Base-by-base conservation (phyloP, 2,797 vertebrate species). In the Sebastes itinus region DNA sequence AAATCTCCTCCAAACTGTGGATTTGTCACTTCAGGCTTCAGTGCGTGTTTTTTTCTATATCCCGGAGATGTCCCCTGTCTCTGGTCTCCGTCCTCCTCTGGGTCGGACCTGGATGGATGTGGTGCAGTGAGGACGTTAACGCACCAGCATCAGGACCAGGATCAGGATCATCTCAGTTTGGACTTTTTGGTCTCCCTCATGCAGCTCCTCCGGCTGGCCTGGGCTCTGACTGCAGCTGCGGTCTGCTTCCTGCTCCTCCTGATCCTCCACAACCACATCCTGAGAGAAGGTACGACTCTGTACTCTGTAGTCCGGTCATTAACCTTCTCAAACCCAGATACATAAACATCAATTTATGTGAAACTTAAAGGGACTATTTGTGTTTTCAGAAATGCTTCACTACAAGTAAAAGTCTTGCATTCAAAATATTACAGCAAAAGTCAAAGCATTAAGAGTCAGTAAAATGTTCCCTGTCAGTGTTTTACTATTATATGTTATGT, bases 151-250 rank as follows among this genome's bases (percentile, higher is more conserved):
- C 35, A 38, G 35, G 35, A 38, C 35, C 35, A 38, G 35, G 35
- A 38, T 38, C 35, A 38, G 91, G 95, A 95, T 94, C 89, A 92
- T 94, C 67, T 14, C 58, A 63, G 22, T 77, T 92, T 91, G 94
- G 95, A 95, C 94, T 92, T 80, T 81, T 62, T 90, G 72, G 70
- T 69, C 94, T 90, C 75, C 78, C 81, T 84, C 85, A 99, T 99
- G 98, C 97, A 97, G 97, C 96, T 96, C 92, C 96, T 95, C 92
- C 97, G 97, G 92, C 96, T 96, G 89, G 95, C 96, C 94, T 97
- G 97, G 96, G 97, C 96, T 94, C 92, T 98, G 94, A 95, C 96
- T 70, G 97, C 96, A 92, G 96, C 97, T 90, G 97, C 96, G 82
- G 92, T 97, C 94, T 97, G 96, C 95, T 96, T 97, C 94, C 95